Evolutionary conservation across 2,888 invertebrate genomes (phyloP).

Genomic region (Homarus gammarus): DNA sequence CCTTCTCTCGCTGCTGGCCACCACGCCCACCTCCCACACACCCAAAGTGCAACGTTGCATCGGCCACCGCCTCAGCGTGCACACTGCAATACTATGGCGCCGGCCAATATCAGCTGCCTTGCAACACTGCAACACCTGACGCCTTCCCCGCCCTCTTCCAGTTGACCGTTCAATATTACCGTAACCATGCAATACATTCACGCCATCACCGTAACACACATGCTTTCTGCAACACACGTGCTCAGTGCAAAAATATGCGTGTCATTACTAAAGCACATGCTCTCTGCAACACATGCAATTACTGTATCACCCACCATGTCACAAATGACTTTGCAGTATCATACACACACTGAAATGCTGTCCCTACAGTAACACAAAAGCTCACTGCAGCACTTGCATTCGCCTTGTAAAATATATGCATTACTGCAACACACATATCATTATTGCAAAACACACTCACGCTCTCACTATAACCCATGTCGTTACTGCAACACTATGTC

Average conservation of each 20-base stretch:
- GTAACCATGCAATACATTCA: background rate
- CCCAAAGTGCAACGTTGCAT: conserved; percentile 46
- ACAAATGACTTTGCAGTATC: background rate
- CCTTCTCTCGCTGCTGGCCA: conserved; percentile 11
- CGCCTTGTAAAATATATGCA: no score
- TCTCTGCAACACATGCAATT: background rate
- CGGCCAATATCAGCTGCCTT: conserved; percentile 22
- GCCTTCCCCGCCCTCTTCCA: conserved; percentile 3
- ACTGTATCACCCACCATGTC: no score
- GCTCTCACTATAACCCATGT: background rate
- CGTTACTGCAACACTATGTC: background rate
- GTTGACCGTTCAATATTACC: conserved; percentile 5
- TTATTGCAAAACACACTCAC: conserved; percentile 5
- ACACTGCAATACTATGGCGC: conserved; percentile 41
- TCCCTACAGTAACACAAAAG: background rate
- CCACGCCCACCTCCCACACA: conserved; percentile 41
- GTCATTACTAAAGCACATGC: conserved; percentile 1
- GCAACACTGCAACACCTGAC: conserved; percentile 32
- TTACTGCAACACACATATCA: background rate
- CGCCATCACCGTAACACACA: background rate
- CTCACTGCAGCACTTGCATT: no score
- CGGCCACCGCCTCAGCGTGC: conserved; percentile 34
- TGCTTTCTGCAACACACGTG: background rate
- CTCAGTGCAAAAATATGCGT: no score
- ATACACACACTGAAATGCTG: background rate